Conservation (phyloP, 2,113 vertebrate genomes). For the Halichoeres trimaculatus region DNA sequence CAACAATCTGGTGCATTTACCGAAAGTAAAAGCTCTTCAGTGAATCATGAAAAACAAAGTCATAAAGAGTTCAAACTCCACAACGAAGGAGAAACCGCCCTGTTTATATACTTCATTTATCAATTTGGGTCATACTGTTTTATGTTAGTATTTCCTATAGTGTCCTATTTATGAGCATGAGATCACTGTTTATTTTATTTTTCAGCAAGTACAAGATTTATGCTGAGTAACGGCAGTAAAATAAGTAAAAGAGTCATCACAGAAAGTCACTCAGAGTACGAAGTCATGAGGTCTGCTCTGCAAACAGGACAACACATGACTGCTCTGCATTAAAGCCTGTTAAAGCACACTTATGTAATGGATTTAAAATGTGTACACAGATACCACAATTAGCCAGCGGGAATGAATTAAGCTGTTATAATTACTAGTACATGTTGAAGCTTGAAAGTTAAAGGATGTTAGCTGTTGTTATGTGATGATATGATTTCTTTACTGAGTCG, state of each 20-base stretch:
- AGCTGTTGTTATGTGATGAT: too few relatives aligned
- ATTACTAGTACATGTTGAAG: background rate
- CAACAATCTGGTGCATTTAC: background rate
- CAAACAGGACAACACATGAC: background rate
- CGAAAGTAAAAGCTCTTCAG: background rate
- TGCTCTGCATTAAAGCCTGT: accelerated
- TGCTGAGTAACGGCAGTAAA: background rate
- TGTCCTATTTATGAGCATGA: too few relatives aligned
- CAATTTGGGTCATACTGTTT: too few relatives aligned
- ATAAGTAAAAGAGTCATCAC: background rate
- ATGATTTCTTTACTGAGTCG: too few relatives aligned
- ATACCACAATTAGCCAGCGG: background rate
- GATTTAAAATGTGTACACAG: background rate
- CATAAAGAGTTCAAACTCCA: constrained; percentile 13
- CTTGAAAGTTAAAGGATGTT: too few relatives aligned
- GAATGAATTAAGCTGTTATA: too few relatives aligned
- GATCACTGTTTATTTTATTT: background rate
- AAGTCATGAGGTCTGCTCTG: background rate
- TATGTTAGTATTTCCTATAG: too few relatives aligned
- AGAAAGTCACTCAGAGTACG: background rate
- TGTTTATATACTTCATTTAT: too few relatives aligned
- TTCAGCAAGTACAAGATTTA: background rate
- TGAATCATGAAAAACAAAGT: background rate
- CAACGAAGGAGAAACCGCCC: background rate
- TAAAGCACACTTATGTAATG: background rate